A percentile compares a stretch with the other conserved stretches of the same genome.
These are phyloP conservation scores for Drosophila longiperda DNA, from an alignment of 2,888 invertebrate species.

Conservation along the genomic window DNA sequence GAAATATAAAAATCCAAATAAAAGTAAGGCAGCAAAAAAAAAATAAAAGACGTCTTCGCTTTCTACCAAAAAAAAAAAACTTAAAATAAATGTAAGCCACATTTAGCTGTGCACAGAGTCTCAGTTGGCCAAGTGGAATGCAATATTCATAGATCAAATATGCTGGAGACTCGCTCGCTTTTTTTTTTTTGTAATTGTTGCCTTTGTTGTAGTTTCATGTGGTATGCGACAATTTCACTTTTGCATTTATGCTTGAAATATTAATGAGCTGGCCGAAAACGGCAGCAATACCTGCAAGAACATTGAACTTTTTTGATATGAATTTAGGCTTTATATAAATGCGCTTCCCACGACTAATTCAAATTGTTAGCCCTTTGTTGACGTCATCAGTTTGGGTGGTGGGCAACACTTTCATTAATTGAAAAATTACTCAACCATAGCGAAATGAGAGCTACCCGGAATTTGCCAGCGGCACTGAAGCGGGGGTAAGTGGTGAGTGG, in stretches of 20 bases:
- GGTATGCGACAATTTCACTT: constrained; percentile 82
- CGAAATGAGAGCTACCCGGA: constrained; percentile 59
- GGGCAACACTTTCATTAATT: constrained; percentile 73
- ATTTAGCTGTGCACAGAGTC: constrained; percentile 44
- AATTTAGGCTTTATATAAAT: constrained; percentile 29
- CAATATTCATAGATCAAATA: constrained; percentile 73
- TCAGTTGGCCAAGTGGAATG: constrained; percentile 48
- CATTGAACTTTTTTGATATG: constrained; percentile 50
- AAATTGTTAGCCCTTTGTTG: constrained; percentile 49
- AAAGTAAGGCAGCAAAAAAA: constrained; percentile 9
- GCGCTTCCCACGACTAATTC: constrained; percentile 44
- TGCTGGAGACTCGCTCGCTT: constrained; percentile 34
- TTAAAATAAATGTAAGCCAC: constrained; percentile 18
- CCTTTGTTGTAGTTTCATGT: constrained; percentile 43
- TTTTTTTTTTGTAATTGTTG: constrained; percentile 31
- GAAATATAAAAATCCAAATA: constrained; percentile 13
- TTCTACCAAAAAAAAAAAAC: constrained; percentile 50
- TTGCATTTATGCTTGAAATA: constrained; percentile 71
- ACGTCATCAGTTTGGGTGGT: constrained; percentile 52
- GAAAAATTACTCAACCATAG: constrained; percentile 74
- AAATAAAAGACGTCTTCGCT: constrained; percentile 44
- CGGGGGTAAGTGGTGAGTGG: constrained; percentile 1
- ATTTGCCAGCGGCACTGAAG: constrained; percentile 29
- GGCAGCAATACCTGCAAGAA: constrained; percentile 43
- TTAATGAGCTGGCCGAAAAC: constrained; percentile 65